These are phyloP conservation scores for Gambusia affinis DNA, from an alignment of 2,113 vertebrate genomes.

Conservation along the genomic window DNA sequence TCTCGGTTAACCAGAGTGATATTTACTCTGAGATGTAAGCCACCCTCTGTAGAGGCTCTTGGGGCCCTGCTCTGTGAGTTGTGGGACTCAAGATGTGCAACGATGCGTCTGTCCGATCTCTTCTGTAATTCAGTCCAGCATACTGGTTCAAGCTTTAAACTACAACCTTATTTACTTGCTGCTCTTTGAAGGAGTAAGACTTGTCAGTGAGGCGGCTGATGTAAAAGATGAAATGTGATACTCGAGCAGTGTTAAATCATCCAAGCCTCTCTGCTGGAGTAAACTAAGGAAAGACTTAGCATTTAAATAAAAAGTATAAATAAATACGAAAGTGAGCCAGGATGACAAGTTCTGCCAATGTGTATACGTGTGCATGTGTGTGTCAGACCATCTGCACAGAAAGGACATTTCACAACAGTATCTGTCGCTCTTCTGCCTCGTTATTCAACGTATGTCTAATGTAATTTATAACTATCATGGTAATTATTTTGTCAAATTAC, in stretches of 20 bases:
- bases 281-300: conserved; percentile 6
- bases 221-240: conserved; percentile 63
- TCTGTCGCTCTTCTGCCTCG: neutral
- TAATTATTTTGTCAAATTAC: too few species aligned
- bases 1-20: conserved; percentile 12
- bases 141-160: conserved; percentile 29
- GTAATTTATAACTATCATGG: neutral
- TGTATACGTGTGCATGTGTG: too few species aligned
- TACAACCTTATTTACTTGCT: conserved; percentile 59
- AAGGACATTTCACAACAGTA: neutral
- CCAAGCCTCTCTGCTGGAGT: neutral
- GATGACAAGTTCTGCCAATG: neutral
- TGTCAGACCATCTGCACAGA: neutral
- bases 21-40: conserved; percentile 14
- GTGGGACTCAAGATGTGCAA: conserved; percentile 24
- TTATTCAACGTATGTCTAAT: neutral
- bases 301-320: conserved; percentile 16
- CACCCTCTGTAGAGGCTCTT: conserved; percentile 20
- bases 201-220: conserved; percentile 51
- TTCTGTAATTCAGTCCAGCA: conserved; percentile 50
- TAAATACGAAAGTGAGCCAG: neutral
- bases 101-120: conserved; percentile 45
- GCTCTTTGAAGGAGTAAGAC: conserved; percentile 62
- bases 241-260: conserved; percentile 10
- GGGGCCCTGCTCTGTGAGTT: conserved; percentile 5